Conservation (phyloP, 2,113 vertebrate species). For the Noctilio leporinus region DNA sequence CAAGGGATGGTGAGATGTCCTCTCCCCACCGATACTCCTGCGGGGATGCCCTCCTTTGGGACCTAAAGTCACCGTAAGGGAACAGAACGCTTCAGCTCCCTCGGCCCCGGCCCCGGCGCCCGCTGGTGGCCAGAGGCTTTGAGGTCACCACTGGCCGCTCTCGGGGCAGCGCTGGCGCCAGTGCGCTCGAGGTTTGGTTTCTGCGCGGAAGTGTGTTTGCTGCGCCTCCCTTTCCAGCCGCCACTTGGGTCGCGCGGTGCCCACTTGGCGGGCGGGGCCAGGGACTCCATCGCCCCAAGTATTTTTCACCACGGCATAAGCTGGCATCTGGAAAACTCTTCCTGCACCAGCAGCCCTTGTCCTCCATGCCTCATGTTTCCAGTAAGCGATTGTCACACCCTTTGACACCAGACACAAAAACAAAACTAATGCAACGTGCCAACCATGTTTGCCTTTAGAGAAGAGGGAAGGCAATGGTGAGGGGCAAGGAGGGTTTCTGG, state of each 20-base stretch:
- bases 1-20: not conserved
- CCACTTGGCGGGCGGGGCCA: not conserved
- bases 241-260: not conserved
- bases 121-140: not conserved
- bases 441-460: not conserved
- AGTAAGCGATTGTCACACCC: not conserved
- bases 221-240: not conserved
- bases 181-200: not conserved
- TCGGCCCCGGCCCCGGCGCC: not conserved
- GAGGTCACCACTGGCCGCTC: not conserved
- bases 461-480: not conserved
- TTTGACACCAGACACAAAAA: not conserved
- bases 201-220: not conserved
- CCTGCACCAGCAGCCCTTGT: accelerated
- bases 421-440: not conserved
- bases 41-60: too few species aligned
- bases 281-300: not conserved
- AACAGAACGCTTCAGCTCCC: not conserved
- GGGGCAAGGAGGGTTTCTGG: not conserved
- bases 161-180: accelerated
- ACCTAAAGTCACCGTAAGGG: not conserved
- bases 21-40: not conserved
- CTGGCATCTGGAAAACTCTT: not conserved
- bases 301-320: not conserved
- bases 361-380: not conserved